phyloP scores from a whole-genome alignment of 2,797 vertebrate genomes.

The Fistularia tabacaria region DNA sequence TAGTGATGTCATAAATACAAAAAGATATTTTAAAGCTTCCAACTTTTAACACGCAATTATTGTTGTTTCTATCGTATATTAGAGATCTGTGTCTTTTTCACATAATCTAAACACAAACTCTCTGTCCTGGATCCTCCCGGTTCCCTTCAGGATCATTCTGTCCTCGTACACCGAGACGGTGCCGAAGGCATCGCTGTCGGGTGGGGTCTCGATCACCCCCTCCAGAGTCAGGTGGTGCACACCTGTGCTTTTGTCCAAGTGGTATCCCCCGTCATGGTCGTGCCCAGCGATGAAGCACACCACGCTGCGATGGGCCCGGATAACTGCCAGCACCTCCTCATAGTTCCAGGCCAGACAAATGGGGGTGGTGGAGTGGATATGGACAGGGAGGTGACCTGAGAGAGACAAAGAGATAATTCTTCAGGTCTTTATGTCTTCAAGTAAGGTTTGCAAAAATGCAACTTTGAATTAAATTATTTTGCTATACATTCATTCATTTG shows the following conservation, averaged over 20 bases:
- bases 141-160: slow-evolving; percentile 84
- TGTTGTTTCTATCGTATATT: too few species aligned
- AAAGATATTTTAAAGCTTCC: too few species aligned
- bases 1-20: too few species aligned
- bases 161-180: slow-evolving; percentile 84
- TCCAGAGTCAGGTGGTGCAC: slow-evolving; percentile 87
- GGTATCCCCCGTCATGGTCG: slow-evolving; percentile 85
- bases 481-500: too few species aligned
- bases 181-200: slow-evolving; percentile 81
- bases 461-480: too few species aligned
- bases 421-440: too few species aligned
- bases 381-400: slow-evolving; percentile 88
- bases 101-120: slow-evolving; percentile 67
- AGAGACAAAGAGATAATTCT: background rate
- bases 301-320: slow-evolving; percentile 81
- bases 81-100: too few species aligned
- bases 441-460: too few species aligned
- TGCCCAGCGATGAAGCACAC: slow-evolving; percentile 89
- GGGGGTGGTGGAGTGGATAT: slow-evolving; percentile 72
- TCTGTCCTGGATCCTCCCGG: slow-evolving; percentile 78
- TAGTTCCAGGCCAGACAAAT: slow-evolving; percentile 90
- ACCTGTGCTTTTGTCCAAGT: slow-evolving; percentile 69
- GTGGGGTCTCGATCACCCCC: slow-evolving; percentile 87
- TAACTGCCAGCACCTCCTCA: slow-evolving; percentile 72
- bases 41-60: too few species aligned